Conservation (phyloP, 2,797 vertebrate species). For the Heterohyrax brucei region DNA sequence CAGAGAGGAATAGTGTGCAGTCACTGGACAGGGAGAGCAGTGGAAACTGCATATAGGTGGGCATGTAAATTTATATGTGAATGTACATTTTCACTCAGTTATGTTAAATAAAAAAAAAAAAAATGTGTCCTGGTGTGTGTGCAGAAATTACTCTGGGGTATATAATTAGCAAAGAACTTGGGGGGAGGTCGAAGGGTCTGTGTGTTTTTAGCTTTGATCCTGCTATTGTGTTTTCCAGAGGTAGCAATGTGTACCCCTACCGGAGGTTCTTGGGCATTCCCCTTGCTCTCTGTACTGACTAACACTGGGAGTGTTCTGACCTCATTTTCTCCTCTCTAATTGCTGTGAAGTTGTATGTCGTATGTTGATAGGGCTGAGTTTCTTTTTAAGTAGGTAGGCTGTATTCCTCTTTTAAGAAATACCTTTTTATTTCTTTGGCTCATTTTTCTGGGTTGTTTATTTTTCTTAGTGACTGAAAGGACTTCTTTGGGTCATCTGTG, state of each 20-base stretch:
- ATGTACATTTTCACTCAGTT: no score
- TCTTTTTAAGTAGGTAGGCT: slow-evolving; percentile 7
- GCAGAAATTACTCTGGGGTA: not conserved
- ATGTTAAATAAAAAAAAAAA: not conserved
- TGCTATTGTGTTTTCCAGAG: not conserved
- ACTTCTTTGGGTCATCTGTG: slow-evolving; percentile 27
- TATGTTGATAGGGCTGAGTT: not conserved
- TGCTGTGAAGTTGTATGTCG: not conserved
- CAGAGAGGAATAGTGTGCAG: no score
- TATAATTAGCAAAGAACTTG: not conserved
- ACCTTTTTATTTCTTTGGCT: not conserved
- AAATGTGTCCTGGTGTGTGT: not conserved
- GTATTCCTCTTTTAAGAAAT: not conserved
- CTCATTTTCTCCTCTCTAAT: not conserved
- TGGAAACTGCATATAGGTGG: no score
- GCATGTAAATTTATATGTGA: no score
- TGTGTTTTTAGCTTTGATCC: slow-evolving; percentile 12
- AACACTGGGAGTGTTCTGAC: not conserved
- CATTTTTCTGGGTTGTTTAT: slow-evolving; percentile 12
- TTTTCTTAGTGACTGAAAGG: not conserved
- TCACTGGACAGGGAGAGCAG: no score
- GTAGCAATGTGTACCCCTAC: not conserved
- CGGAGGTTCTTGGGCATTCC: not conserved
- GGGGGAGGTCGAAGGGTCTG: not conserved
- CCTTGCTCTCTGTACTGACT: not conserved